Percentiles rank a stretch among this genome's conserved stretches.
Evolutionary conservation across 92 coral and sea anemone species (phyloP).

Genomic region (Galaxea fascicularis): DNA sequence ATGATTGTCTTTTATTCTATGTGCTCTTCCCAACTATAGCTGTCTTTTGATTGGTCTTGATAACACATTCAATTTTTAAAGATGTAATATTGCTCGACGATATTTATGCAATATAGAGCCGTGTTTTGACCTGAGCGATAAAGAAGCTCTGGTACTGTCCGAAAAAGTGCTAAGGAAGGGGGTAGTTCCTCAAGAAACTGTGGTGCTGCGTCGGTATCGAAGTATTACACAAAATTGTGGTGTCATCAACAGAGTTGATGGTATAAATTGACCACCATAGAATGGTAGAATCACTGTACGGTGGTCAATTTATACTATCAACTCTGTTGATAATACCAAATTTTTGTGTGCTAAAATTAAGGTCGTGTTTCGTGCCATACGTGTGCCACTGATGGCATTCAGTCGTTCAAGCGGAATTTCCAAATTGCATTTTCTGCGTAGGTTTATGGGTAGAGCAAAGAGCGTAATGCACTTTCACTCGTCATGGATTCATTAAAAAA

Average conservation of each 20-base stretch:
- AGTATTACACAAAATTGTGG: too few species aligned
- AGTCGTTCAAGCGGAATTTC: neutral
- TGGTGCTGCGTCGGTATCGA: too few species aligned
- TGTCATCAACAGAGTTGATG: too few species aligned
- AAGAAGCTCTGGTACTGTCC: neutral
- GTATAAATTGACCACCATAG: too few species aligned
- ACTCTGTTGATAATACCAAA: too few species aligned
- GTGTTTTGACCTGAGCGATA: neutral
- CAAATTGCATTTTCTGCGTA: conserved; percentile 26
- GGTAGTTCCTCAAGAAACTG: too few species aligned
- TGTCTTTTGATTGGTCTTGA: conserved; percentile 6
- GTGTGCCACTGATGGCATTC: conserved; percentile 2
- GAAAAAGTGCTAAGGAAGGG: too few species aligned
- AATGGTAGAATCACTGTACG: too few species aligned
- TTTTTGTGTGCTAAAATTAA: too few species aligned
- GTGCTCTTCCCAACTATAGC: neutral
- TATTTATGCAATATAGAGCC: neutral
- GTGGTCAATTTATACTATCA: too few species aligned
- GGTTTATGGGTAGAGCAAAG: conserved; percentile 18
- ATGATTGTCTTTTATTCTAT: neutral
- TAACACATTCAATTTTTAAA: neutral
- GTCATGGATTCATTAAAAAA: conserved; percentile 11
- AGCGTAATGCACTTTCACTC: conserved; percentile 20
- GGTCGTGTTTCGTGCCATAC: conserved; percentile 13
- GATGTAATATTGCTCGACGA: neutral